Conservation (phyloP, 2,888 invertebrate species). For the Drosophila atripex region DNA sequence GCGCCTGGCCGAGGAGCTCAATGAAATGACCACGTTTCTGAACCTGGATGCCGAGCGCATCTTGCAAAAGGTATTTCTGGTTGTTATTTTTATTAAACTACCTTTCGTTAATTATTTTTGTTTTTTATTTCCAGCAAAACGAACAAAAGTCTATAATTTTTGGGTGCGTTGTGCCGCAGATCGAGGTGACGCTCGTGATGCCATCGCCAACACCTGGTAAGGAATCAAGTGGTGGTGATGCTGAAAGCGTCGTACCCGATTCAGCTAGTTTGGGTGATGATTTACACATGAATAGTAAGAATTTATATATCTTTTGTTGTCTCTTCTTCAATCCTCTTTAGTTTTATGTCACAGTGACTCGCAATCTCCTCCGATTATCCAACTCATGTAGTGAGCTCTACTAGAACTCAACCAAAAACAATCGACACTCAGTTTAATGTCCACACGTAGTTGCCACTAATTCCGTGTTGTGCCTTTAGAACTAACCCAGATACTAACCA, state of each 20-base stretch:
- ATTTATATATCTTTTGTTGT: conserved; percentile 77
- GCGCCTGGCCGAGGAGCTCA: conserved; percentile 91
- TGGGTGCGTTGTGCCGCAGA: conserved; percentile 92
- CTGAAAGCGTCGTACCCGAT: conserved; percentile 93
- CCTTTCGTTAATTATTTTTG: background rate
- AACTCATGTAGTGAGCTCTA: conserved; percentile 4
- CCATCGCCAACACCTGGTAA: conserved; percentile 93
- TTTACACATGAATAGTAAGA: conserved; percentile 87
- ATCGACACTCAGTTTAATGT: conserved; percentile 32
- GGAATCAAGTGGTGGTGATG: conserved; percentile 92
- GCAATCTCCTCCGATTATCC: conserved; percentile 24
- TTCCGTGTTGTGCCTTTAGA: conserved; percentile 24
- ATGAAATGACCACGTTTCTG: conserved; percentile 91
- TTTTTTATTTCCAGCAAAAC: conserved; percentile 73
- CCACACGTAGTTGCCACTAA: conserved; percentile 59
- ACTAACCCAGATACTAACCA: conserved; percentile 1
- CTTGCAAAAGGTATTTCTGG: conserved; percentile 84
- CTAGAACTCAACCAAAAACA: conserved; percentile 6
- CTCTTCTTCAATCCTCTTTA: conserved; percentile 67
- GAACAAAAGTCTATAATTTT: conserved; percentile 86
- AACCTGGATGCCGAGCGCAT: conserved; percentile 91
- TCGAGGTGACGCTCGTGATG: conserved; percentile 94
- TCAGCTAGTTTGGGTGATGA: conserved; percentile 93
- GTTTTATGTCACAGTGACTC: conserved; percentile 53
- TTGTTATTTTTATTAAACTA: background rate